phyloP scores from a whole-genome alignment of 1,140 invertebrate species.

The Prorops nasuta region DNA sequence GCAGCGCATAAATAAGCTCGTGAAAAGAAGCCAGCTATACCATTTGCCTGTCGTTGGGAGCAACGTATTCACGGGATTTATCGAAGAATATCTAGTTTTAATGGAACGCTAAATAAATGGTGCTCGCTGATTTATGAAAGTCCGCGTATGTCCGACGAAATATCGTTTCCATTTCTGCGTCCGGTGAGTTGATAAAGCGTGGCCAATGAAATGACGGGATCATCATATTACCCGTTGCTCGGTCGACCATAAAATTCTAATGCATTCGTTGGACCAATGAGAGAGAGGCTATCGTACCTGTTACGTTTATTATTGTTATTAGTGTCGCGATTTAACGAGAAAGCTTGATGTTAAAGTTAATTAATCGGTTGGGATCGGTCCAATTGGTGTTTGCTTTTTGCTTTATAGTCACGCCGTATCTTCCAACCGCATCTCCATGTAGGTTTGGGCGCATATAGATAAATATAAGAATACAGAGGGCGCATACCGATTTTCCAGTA shows the following conservation, averaged over 20 bases:
- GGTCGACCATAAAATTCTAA: too few species aligned
- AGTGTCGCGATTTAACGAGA: too few species aligned
- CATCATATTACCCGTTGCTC: conserved; percentile 15
- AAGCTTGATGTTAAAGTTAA: too few species aligned
- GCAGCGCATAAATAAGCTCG: not conserved
- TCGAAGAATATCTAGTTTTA: not conserved
- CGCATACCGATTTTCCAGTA: too few species aligned
- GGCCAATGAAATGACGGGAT: conserved; percentile 15
- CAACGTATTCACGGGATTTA: not conserved
- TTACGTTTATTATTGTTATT: too few species aligned
- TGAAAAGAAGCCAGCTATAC: not conserved
- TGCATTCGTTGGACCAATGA: conserved; percentile 5
- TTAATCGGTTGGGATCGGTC: too few species aligned
- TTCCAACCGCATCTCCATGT: too few species aligned
- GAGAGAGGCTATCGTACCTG: conserved; percentile 9
- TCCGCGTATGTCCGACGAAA: conserved; percentile 8
- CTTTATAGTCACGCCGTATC: too few species aligned
- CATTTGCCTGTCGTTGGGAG: not conserved
- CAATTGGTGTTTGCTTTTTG: too few species aligned
- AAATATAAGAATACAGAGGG: too few species aligned
- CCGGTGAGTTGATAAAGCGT: conserved; percentile 12
- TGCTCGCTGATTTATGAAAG: conserved; percentile 15
- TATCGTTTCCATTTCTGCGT: conserved; percentile 16
- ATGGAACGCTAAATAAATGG: conserved; percentile 3
- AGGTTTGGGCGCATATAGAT: too few species aligned